Evolutionary conservation across 2,113 vertebrate genomes (phyloP), one percentile per base, ranked within the genome.

Genomic region (Pelusios castaneus): DNA sequence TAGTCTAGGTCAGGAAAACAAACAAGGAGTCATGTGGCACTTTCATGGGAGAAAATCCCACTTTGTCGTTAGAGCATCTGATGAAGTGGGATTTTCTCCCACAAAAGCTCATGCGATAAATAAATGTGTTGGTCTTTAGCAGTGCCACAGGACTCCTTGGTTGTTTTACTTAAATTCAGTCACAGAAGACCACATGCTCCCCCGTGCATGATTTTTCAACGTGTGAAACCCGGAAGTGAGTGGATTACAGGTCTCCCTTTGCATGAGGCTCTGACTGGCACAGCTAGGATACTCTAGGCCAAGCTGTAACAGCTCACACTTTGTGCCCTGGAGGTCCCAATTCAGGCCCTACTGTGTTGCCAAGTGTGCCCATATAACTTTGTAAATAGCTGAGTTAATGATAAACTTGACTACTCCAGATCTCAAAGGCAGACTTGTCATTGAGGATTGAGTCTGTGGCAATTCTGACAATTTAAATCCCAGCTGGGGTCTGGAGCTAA

Each of bases 341-440:
- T 67, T 56, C 25, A 41, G 52, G 4, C 52, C 24, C 24, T 52
- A 41, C 5, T 27, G 27, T 10, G 4, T 10, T 55, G 70, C 14
- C 52, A 41, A 55, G n/a, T 38, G n/a, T n/a, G 52, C 22, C n/a
- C 38, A 52, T 4, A 55, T 27, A 51, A 80, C 79, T 55, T 80
- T 25, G 79, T 81, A n/a, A 81, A 11, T 5, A 55, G 52, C 12
- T 8, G 41, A 56, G 29, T 25, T 6, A 80, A 90, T 78, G 76
- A 52, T 5, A 60, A 34, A 90, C 29, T 47, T 29, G 51, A 67
- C 29, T 19, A 34, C 27, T 55, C 2, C 0, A 0, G 80, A 22
- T 16, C 16, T 73, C 67, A 0, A 0, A 55, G 77, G 38, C 29
- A 21, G 51, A 29, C 31, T 2, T 17, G 19, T 1, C 0, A 0